Percentiles rank a stretch among this genome's conserved stretches.
These are phyloP conservation scores for Columbina picui DNA, from an alignment of 2,113 vertebrate genomes.

Conservation along the genomic window DNA sequence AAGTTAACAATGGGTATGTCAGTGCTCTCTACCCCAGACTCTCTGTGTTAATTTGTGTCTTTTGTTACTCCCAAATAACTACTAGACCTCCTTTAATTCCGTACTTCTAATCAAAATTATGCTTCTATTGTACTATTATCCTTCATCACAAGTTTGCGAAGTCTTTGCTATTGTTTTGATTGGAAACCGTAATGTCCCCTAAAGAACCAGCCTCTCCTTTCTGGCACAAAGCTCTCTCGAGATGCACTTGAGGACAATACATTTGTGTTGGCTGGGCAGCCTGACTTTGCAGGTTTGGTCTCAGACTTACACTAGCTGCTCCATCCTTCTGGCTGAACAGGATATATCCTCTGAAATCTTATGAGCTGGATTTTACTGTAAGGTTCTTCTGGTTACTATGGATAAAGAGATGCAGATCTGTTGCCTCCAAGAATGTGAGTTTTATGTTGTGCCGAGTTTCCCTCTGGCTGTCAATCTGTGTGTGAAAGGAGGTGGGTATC, in stretches of 20 bases:
- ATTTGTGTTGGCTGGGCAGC: not conserved
- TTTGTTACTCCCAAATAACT: not conserved
- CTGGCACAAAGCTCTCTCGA: not conserved
- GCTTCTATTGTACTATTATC: not conserved
- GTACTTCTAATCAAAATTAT: not conserved
- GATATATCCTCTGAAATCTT: not conserved
- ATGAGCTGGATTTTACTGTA: not conserved
- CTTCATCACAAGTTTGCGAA: not conserved
- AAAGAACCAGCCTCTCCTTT: not conserved
- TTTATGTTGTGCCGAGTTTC: not conserved
- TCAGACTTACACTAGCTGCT: not conserved
- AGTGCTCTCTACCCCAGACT: not conserved
- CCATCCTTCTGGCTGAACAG: not conserved
- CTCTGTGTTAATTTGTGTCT: not conserved
- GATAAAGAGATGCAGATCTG: not conserved
- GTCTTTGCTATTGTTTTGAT: not conserved
- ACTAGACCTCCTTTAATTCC: not conserved
- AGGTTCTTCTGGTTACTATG: not conserved
- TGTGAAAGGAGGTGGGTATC: not conserved
- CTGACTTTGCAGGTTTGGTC: not conserved
- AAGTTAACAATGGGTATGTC: not conserved
- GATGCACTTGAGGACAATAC: fast-evolving
- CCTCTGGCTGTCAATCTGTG: not conserved
- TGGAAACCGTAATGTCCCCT: not conserved
- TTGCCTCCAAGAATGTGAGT: not conserved